Percentiles rank a stretch among this genome's conserved stretches.
Conservation (phyloP, 2,113 vertebrate species). For the Neogobius melanostomus region DNA sequence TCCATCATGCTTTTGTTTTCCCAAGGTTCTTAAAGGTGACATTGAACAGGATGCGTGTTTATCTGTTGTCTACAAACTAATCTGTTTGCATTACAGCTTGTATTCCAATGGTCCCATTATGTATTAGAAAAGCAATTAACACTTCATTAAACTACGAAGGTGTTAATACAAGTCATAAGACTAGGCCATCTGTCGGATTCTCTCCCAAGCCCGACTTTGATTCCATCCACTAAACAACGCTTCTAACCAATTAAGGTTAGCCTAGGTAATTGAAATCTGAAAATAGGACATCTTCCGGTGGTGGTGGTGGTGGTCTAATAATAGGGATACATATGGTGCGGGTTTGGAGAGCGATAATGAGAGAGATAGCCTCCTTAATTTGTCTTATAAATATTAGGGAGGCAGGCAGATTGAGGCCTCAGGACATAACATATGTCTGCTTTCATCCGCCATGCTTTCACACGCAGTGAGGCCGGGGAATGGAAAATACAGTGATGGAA, state of each 20-base stretch:
- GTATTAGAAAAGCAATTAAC: slow-evolving; percentile 83
- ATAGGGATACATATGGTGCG: slow-evolving; percentile 77
- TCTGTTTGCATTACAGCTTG: slow-evolving; percentile 77
- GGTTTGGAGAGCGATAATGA: slow-evolving; percentile 76
- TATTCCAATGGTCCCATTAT: slow-evolving; percentile 75
- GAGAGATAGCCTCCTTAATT: slow-evolving; percentile 73
- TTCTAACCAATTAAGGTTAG: slow-evolving; percentile 77
- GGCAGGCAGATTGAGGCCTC: slow-evolving; percentile 76
- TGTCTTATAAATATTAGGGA: slow-evolving; percentile 74
- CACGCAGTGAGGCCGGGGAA: slow-evolving; percentile 18
- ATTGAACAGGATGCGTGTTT: slow-evolving; percentile 76
- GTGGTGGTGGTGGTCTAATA: slow-evolving; percentile 71
- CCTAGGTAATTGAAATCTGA: slow-evolving; percentile 78
- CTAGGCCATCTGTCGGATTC: slow-evolving; percentile 81
- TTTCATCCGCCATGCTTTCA: slow-evolving; percentile 46
- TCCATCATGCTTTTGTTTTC: slow-evolving; percentile 57
- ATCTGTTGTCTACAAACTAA: slow-evolving; percentile 76
- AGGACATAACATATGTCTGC: slow-evolving; percentile 75
- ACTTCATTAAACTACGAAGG: slow-evolving; percentile 81
- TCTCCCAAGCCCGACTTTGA: slow-evolving; percentile 67
- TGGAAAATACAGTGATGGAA: slow-evolving; percentile 23
- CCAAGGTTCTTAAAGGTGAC: slow-evolving; percentile 77
- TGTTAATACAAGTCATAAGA: slow-evolving; percentile 82
- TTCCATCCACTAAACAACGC: slow-evolving; percentile 70
- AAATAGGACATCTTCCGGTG: slow-evolving; percentile 74